phyloP scores from a whole-genome alignment of 2,113 vertebrate species.

The Sinocyclocheilus maitianheensis region DNA sequence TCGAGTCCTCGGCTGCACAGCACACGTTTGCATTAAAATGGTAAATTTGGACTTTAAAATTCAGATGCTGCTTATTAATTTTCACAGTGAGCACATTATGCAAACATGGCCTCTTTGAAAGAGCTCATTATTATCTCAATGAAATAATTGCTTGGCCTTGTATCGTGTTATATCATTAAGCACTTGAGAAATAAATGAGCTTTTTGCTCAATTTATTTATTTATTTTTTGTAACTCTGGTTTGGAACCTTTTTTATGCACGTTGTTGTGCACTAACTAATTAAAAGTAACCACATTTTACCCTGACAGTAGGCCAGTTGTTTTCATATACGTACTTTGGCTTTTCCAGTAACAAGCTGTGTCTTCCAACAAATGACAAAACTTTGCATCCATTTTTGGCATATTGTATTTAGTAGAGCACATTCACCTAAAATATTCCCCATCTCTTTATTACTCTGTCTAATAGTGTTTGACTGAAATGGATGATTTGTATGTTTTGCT shows the following conservation, averaged over 20 bases:
- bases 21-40: not conserved
- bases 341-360: too few relatives aligned
- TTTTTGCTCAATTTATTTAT: not conserved
- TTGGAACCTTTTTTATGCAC: not conserved
- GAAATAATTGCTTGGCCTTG: conserved; percentile 28
- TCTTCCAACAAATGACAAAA: too few relatives aligned
- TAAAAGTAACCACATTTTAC: too few relatives aligned
- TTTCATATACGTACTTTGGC: too few relatives aligned
- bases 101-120: not conserved
- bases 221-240: not conserved
- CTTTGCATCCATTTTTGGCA: too few relatives aligned
- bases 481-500: too few relatives aligned
- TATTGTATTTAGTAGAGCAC: too few relatives aligned
- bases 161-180: not conserved
- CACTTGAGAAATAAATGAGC: not conserved
- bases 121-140: conserved; percentile 11
- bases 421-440: too few relatives aligned
- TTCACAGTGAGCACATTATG: not conserved
- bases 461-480: too few relatives aligned
- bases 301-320: too few relatives aligned
- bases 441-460: too few relatives aligned
- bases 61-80: not conserved
- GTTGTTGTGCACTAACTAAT: not conserved
- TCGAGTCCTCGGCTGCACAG: not conserved
- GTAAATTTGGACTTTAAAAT: conserved; percentile 9